Evolutionary conservation across 2,113 vertebrate species (phyloP).

Genomic region (Cephalopholis sonnerati): DNA sequence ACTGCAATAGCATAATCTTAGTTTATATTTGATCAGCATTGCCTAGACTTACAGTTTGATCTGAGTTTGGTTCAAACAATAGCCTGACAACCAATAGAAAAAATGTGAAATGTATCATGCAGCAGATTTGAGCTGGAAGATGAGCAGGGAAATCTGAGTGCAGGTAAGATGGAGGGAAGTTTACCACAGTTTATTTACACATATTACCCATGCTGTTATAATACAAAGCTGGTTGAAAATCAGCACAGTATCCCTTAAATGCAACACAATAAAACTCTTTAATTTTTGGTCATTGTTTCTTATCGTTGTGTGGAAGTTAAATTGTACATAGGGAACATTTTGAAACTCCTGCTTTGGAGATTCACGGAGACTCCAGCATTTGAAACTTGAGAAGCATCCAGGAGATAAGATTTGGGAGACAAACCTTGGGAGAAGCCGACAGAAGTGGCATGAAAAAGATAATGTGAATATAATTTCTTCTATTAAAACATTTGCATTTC

Average conservation of each 20-base stretch:
- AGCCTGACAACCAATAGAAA: no score
- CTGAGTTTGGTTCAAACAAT: no score
- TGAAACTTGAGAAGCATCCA: background rate
- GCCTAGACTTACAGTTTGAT: no score
- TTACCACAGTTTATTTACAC: no score
- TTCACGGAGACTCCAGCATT: background rate
- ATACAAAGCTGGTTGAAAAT: no score
- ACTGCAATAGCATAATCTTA: no score
- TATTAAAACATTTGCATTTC: constrained; percentile 18
- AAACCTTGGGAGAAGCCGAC: background rate
- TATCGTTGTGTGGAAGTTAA: background rate
- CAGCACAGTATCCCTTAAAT: background rate
- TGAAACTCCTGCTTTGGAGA: background rate
- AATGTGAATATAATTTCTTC: background rate
- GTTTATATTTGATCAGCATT: no score
- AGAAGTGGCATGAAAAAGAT: background rate
- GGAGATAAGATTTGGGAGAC: background rate
- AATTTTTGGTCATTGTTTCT: background rate
- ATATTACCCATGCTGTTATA: no score
- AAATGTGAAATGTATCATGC: no score
- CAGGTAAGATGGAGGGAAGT: no score
- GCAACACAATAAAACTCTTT: background rate
- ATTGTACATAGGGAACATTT: background rate
- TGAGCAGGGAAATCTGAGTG: no score
- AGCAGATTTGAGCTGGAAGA: no score